Evolutionary conservation across 2,888 invertebrate species (phyloP).

Genomic region (Temnothorax ravouxi): DNA sequence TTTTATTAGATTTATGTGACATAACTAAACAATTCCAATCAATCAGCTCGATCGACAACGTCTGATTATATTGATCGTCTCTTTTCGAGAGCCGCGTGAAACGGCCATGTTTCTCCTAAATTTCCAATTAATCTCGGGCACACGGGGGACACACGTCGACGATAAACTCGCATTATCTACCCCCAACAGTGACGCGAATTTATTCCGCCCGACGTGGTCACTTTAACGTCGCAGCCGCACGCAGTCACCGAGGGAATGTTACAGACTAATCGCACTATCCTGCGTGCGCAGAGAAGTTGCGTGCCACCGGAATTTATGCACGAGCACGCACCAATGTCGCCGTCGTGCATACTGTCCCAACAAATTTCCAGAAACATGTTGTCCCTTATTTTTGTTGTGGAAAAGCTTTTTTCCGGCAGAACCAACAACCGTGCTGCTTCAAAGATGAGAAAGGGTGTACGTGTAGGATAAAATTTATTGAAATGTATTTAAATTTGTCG

Average conservation of each 20-base stretch:
- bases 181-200: slow-evolving; percentile 61
- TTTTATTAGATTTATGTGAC: neutral
- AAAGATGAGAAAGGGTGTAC: neutral
- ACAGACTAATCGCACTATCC: slow-evolving; percentile 30
- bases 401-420: neutral
- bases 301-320: slow-evolving; percentile 76
- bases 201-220: slow-evolving; percentile 62
- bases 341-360: slow-evolving; percentile 77
- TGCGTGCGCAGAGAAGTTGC: slow-evolving; percentile 52
- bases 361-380: slow-evolving; percentile 79
- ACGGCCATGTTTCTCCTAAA: slow-evolving; percentile 56
- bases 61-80: slow-evolving; percentile 27
- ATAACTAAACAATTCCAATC: neutral
- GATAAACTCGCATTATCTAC: slow-evolving; percentile 72
- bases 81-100: neutral
- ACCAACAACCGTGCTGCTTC: neutral
- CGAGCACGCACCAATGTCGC: slow-evolving; percentile 78
- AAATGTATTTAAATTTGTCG: neutral
- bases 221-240: slow-evolving; percentile 34
- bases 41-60: neutral
- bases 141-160: slow-evolving; percentile 43
- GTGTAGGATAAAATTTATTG: neutral
- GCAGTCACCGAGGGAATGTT: slow-evolving; percentile 41
- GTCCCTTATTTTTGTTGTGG: slow-evolving; percentile 41
- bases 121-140: slow-evolving; percentile 67